Conservation (phyloP, 2,888 invertebrate genomes). For the Drosophila paramelanica region DNA sequence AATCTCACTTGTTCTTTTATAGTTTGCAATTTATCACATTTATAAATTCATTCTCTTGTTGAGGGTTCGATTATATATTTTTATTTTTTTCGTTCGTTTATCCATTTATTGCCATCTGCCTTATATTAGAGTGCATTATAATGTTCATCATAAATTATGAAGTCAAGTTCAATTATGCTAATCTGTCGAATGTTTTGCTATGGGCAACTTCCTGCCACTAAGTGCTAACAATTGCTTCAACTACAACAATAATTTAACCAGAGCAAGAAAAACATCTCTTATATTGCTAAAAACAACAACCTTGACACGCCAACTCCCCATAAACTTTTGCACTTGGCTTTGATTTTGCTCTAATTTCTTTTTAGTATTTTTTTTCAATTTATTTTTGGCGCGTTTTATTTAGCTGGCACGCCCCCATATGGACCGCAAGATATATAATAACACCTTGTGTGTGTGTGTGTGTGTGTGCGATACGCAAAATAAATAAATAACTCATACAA, state of each 20-base stretch:
- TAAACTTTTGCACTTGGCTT: slow-evolving; percentile 47
- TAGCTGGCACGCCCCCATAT: neutral
- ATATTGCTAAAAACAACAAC: slow-evolving; percentile 25
- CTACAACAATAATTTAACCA: slow-evolving; percentile 8
- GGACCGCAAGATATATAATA: neutral
- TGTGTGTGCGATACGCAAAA: slow-evolving; percentile 20
- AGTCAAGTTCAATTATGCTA: slow-evolving; percentile 53
- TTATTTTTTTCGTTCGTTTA: neutral
- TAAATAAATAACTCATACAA: slow-evolving; percentile 58
- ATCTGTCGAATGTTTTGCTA: slow-evolving; percentile 58
- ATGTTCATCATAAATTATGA: slow-evolving; percentile 7
- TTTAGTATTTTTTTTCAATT: neutral
- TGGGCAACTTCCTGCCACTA: slow-evolving; percentile 49
- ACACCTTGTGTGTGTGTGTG: neutral
- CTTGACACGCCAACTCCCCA: slow-evolving; percentile 64
- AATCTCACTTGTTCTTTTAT: no score
- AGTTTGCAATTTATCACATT: no score
- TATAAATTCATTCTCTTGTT: no score
- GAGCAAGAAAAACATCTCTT: slow-evolving; percentile 13
- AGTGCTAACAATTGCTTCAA: slow-evolving; percentile 35
- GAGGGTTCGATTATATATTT: no score
- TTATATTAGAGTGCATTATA: slow-evolving; percentile 3
- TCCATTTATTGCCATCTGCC: neutral
- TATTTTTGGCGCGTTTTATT: slow-evolving; percentile 8
- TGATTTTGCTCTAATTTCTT: slow-evolving; percentile 20